Evolutionary conservation across 2,113 vertebrate species (phyloP), one percentile per base, ranked within the genome.

Genomic region (Aspidoscelis tigris): DNA sequence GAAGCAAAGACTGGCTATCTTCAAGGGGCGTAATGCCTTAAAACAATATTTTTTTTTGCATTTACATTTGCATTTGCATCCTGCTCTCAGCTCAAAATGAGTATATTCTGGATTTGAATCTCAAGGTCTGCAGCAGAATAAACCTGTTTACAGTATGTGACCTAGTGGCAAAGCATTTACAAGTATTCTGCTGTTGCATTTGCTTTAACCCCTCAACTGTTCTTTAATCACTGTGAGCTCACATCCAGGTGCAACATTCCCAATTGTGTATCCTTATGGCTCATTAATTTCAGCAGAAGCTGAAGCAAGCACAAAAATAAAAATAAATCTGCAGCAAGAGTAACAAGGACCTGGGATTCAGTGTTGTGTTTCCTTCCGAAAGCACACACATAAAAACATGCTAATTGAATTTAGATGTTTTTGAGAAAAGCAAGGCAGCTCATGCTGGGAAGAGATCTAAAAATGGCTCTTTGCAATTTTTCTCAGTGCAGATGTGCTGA

Each of bases 331-430:
- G 0, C 44, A 68, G 1, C 0, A 0, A 1, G 33, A 68, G 11
- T 0, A 0, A 16, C 16, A 65, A 43, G 0, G 0, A 26, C 39
- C 66, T 16, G 41, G 24, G 10, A 21, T 0, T 1, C 53, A 22
- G 0, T 2, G 0, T 68, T 80, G 41, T 50, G 6, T 14, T 81
- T 81, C 5, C 24, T 72, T 18, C 21, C 39, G n/a, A 83, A 50
- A 76, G 47, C n/a, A 69, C 64, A 75, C 22, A n/a, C 3, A 18
- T 21, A 1, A 41, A 65, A 47, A 79, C 5, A 18, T 3, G 24
- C 6, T 78, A 71, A 83, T n/a, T 75, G 78, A 26, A 75, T 85
- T 78, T 81, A 12, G 14, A 47, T 39, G 8, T 18, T 78, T 3
- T 0, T 41, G 58, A 64, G n/a, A 84, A 82, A 22, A 3, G 74